A percentile compares a stretch with the other conserved stretches of the same genome.
Evolutionary conservation across 2,888 invertebrate species (phyloP).

Genomic region (Meliscaeva auricollis): DNA sequence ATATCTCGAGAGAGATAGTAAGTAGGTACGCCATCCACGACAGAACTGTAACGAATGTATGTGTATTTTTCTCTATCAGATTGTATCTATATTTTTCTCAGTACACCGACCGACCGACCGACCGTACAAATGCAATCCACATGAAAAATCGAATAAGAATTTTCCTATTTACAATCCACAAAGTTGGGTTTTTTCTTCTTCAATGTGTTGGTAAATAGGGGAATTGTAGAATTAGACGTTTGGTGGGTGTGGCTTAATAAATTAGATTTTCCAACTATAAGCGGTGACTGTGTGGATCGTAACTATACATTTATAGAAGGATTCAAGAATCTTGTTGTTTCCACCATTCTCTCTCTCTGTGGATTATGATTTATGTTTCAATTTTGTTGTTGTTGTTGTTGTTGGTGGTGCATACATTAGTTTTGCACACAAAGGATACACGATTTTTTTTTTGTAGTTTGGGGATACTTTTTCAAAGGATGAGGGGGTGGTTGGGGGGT

Average conservation of each 20-base stretch:
- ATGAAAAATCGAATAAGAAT: slow-evolving; percentile 64
- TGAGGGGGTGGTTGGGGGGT: background rate
- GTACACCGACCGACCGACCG: too few relatives aligned
- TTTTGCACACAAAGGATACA: slow-evolving; percentile 45
- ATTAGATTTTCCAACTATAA: slow-evolving; percentile 82
- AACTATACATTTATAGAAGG: too few relatives aligned
- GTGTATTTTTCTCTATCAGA: slow-evolving; percentile 46
- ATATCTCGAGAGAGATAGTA: slow-evolving; percentile 14
- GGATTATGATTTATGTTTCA: slow-evolving; percentile 74
- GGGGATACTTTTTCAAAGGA: background rate
- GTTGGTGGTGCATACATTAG: slow-evolving; percentile 69
- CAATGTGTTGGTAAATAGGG: slow-evolving; percentile 75
- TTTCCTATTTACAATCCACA: slow-evolving; percentile 63
- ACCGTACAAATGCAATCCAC: slow-evolving; percentile 56
- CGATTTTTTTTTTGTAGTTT: background rate
- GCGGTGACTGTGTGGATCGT: slow-evolving; percentile 58
- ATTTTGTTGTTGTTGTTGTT: slow-evolving; percentile 64
- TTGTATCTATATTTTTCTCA: too few relatives aligned
- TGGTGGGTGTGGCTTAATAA: slow-evolving; percentile 83
- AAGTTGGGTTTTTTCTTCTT: background rate
- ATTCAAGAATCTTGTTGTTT: background rate
- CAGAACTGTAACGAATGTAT: slow-evolving; percentile 61
- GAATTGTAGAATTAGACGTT: slow-evolving; percentile 19
- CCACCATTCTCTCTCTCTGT: slow-evolving; percentile 18
- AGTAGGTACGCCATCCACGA: slow-evolving; percentile 61